phyloP scores from a whole-genome alignment of 2,888 invertebrate species.

The Ethmia dodecea region DNA sequence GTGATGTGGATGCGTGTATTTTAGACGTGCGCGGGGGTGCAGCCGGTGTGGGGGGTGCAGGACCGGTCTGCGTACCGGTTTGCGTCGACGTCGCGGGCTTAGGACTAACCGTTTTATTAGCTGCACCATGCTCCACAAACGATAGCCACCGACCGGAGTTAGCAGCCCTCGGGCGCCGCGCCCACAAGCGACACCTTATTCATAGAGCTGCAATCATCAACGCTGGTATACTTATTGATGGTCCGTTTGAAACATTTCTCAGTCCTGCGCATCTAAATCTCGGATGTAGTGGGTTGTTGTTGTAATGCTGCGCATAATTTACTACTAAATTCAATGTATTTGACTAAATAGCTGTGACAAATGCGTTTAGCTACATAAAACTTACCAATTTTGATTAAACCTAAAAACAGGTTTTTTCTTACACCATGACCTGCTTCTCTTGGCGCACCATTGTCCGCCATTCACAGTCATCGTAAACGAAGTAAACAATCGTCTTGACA shows the following conservation, averaged over 20 bases:
- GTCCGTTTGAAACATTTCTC: neutral
- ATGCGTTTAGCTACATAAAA: conserved; percentile 7
- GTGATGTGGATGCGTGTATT: conserved; percentile 69
- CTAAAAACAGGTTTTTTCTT: conserved; percentile 15
- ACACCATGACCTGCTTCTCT: conserved; percentile 29
- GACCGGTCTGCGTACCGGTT: conserved; percentile 74
- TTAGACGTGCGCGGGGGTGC: conserved; percentile 52
- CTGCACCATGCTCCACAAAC: conserved; percentile 70
- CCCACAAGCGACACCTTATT: conserved; percentile 27
- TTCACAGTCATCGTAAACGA: conserved; percentile 32
- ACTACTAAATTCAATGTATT: no score
- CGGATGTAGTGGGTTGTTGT: no score
- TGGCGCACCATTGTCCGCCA: conserved; percentile 23
- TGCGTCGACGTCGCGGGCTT: conserved; percentile 57
- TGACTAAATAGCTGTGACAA: neutral
- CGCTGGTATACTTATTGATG: conserved; percentile 2
- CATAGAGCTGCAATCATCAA: conserved; percentile 21
- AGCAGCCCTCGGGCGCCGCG: conserved; percentile 36
- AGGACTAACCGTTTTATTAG: conserved; percentile 75
- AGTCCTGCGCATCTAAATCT: neutral
- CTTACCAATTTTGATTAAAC: conserved; percentile 5
- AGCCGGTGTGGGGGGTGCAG: conserved; percentile 35
- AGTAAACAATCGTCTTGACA: conserved; percentile 58
- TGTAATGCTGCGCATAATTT: neutral
- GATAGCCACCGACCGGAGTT: conserved; percentile 43